Evolutionary conservation across 2,113 vertebrate species (phyloP).

Genomic region (Sylvia atricapilla): DNA sequence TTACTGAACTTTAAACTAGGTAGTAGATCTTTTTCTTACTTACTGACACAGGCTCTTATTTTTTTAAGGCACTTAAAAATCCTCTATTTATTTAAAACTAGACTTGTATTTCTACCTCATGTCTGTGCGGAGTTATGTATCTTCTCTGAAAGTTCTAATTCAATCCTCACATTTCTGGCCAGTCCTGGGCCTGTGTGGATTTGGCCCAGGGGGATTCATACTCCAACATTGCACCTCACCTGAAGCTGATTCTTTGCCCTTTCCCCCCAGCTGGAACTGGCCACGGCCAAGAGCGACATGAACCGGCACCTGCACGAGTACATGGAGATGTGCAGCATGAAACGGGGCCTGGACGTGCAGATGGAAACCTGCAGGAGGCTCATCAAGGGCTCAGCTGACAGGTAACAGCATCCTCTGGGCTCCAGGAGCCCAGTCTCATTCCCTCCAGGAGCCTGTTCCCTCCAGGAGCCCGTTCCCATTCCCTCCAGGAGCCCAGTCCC

Average conservation of each 20-base stretch:
- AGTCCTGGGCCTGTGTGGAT: neutral
- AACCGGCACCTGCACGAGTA: constrained; percentile 91
- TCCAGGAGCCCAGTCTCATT: neutral
- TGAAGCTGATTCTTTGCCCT: neutral
- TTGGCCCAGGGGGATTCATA: too few relatives aligned
- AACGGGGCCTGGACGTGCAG: constrained; percentile 90
- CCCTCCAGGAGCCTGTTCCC: neutral
- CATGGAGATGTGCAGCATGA: constrained; percentile 97
- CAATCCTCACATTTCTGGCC: neutral
- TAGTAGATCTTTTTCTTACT: neutral
- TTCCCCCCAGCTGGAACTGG: constrained; percentile 81
- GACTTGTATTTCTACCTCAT: neutral
- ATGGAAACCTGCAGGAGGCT: constrained; percentile 86
- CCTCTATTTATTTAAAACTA: neutral
- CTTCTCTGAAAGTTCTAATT: neutral
- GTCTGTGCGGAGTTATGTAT: neutral
- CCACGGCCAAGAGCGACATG: constrained; percentile 93
- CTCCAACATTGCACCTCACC: neutral
- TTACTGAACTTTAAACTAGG: neutral
- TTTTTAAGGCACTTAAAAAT: neutral
- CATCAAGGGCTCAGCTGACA: constrained; percentile 89
- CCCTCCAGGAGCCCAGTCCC: neutral
- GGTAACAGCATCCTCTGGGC: constrained; percentile 41
- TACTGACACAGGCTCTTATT: neutral
- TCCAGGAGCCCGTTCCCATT: neutral